Percentiles rank a stretch among this genome's conserved stretches.
phyloP scores from a whole-genome alignment of 1,140 invertebrate genomes.

The Oryctes rhinoceros region DNA sequence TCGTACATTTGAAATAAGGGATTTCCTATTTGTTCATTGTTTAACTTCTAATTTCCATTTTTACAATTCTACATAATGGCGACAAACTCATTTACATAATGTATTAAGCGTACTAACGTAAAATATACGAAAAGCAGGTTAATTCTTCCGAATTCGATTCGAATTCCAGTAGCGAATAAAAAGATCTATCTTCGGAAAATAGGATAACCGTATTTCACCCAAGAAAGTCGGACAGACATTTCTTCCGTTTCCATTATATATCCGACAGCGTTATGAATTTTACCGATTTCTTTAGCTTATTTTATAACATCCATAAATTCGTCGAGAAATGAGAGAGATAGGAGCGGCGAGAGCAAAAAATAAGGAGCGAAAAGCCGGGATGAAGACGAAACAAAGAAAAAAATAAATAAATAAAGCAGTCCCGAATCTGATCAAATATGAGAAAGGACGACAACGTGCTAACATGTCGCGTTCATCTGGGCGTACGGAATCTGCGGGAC shows the following conservation, averaged over 20 bases:
- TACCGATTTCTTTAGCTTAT: constrained; percentile 15
- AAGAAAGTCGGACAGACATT: no score
- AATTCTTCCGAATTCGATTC: no score
- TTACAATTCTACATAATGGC: no score
- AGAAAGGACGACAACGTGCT: constrained; percentile 34
- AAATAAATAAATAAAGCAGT: background rate
- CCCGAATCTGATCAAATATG: constrained; percentile 37
- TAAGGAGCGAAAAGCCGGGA: background rate
- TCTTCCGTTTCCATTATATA: background rate
- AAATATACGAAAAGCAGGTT: no score
- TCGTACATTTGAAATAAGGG: no score
- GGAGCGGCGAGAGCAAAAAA: background rate
- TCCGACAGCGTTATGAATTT: constrained; percentile 10
- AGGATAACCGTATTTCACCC: no score
- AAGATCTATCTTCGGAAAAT: no score
- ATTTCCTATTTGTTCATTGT: no score
- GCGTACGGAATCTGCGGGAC: constrained; percentile 25
- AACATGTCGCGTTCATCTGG: constrained; percentile 25
- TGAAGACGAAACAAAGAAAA: constrained; percentile 9
- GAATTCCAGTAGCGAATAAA: no score
- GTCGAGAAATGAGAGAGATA: background rate
- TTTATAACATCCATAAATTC: constrained; percentile 22
- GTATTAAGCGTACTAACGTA: no score
- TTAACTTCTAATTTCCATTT: no score
- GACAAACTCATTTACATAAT: no score